A percentile compares a stretch with the other conserved stretches of the same genome.
Evolutionary conservation across 2,888 invertebrate genomes (phyloP).

Genomic region (Rhodophaea formosa): DNA sequence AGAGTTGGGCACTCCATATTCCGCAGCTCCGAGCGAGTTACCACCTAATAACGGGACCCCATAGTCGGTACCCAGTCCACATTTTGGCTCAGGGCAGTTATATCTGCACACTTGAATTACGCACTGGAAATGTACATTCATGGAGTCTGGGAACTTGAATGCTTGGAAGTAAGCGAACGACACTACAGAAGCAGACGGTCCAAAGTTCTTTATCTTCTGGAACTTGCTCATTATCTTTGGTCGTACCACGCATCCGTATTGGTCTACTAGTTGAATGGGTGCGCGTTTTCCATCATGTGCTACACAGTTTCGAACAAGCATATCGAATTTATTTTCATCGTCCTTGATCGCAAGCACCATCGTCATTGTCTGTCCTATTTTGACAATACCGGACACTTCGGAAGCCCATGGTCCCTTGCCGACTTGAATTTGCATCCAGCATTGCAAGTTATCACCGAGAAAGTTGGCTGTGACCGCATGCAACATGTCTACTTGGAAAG

Average conservation of each 20-base stretch:
- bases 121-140: slow-evolving; percentile 98
- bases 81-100: slow-evolving; percentile 96
- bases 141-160: slow-evolving; percentile 97
- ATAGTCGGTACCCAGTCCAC: slow-evolving; percentile 86
- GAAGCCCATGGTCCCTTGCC: slow-evolving; percentile 99
- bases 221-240: slow-evolving; percentile 97
- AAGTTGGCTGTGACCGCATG: slow-evolving; percentile 97
- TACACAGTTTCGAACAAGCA: slow-evolving; percentile 96
- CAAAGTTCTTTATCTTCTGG: slow-evolving; percentile 97
- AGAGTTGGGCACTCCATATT: slow-evolving; percentile 81
- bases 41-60: slow-evolving; percentile 84
- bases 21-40: slow-evolving; percentile 82
- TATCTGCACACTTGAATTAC: slow-evolving; percentile 97
- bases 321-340: slow-evolving; percentile 97
- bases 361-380: slow-evolving; percentile 98
- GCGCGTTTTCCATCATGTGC: slow-evolving; percentile 97
- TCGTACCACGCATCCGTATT: slow-evolving; percentile 95
- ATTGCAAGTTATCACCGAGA: slow-evolving; percentile 96
- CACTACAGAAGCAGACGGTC: slow-evolving; percentile 95
- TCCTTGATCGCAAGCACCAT: slow-evolving; percentile 98
- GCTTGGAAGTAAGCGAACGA: slow-evolving; percentile 98
- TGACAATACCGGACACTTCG: slow-evolving; percentile 96
- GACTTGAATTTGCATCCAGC: slow-evolving; percentile 99
- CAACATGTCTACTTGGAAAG: slow-evolving; percentile 97
- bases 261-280: slow-evolving; percentile 95